phyloP scores from a whole-genome alignment of 2,888 invertebrate species.

The Deilephila elpenor region DNA sequence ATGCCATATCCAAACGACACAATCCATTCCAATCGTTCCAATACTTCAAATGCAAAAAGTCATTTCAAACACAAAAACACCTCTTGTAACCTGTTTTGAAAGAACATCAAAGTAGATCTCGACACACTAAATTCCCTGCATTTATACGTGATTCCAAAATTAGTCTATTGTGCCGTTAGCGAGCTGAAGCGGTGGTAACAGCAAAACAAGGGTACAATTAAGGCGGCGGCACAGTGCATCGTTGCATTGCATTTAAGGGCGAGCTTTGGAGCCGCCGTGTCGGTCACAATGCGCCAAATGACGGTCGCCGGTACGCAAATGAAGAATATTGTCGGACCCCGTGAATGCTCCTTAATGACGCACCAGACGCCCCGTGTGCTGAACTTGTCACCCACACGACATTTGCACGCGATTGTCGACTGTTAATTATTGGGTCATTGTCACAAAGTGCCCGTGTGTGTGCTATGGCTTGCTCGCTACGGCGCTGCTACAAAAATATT shows the following conservation, averaged over 20 bases:
- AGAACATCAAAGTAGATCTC: slow-evolving; percentile 13
- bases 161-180: slow-evolving; percentile 20
- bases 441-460: slow-evolving; percentile 36
- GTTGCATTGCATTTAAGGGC: slow-evolving; percentile 69
- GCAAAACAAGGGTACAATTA: slow-evolving; percentile 81
- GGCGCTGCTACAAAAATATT: slow-evolving; percentile 28
- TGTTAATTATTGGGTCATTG: slow-evolving; percentile 75
- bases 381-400: slow-evolving; percentile 68
- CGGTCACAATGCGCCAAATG: slow-evolving; percentile 82
- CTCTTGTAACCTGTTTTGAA: slow-evolving; percentile 4
- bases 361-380: slow-evolving; percentile 58
- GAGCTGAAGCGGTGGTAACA: slow-evolving; percentile 44
- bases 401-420: slow-evolving; percentile 75
- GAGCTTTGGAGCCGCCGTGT: slow-evolving; percentile 48
- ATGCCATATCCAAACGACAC: not conserved
- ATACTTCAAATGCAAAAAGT: not conserved
- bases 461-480: too few relatives aligned
- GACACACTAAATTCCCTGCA: slow-evolving; percentile 8
- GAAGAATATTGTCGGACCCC: slow-evolving; percentile 83
- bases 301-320: slow-evolving; percentile 79
- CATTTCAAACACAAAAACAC: slow-evolving; percentile 11
- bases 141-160: slow-evolving; percentile 26
- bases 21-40: not conserved
- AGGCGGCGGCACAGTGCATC: slow-evolving; percentile 71
- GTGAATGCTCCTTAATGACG: slow-evolving; percentile 83